These are phyloP conservation scores for Charadrius vociferus DNA, from an alignment of 2,113 vertebrate species.

Conservation along the genomic window DNA sequence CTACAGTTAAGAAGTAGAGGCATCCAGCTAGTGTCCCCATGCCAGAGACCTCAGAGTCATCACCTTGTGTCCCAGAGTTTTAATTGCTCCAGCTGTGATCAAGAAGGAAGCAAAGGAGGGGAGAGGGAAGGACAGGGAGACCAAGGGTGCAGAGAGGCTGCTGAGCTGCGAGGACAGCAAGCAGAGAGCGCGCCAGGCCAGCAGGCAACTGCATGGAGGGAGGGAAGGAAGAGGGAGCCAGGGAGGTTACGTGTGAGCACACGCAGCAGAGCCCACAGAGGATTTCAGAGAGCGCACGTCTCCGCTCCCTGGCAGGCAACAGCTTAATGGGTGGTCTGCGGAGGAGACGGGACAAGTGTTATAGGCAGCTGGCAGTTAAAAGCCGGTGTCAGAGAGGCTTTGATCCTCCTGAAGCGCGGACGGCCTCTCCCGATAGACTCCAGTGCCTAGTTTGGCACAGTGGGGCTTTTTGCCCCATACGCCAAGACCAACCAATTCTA, in stretches of 20 bases:
- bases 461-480: neutral
- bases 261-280: neutral
- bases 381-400: neutral
- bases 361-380: neutral
- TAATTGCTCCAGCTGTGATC: accelerated
- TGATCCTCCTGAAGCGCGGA: neutral
- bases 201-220: neutral
- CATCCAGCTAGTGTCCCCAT: neutral
- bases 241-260: neutral
- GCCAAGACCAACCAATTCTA: neutral
- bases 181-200: neutral
- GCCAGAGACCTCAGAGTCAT: neutral
- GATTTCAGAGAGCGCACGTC: neutral
- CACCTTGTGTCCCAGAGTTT: neutral
- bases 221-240: neutral
- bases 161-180: neutral
- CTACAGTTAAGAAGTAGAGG: neutral
- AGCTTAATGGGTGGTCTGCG: conserved; percentile 52
- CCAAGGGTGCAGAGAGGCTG: neutral
- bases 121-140: neutral
- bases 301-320: neutral
- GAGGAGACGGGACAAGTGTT: neutral
- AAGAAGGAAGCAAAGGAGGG: neutral
- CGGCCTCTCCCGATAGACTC: accelerated
- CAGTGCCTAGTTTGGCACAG: neutral